phyloP scores from a whole-genome alignment of 2,888 invertebrate species.

The Ferdinandea cuprea region DNA sequence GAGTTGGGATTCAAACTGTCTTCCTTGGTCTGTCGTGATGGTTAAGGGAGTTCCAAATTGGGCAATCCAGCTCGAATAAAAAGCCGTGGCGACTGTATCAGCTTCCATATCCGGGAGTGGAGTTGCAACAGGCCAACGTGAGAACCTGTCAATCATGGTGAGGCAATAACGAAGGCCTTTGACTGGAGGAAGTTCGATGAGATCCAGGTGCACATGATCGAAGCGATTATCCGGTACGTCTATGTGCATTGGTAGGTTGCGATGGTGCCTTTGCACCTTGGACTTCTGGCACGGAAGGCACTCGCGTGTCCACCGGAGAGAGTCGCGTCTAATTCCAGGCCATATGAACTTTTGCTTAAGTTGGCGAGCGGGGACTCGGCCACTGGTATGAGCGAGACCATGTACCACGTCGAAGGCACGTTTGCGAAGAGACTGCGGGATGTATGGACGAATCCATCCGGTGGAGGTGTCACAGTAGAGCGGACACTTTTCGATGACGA shows the following conservation, averaged over 20 bases:
- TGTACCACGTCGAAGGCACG: too few relatives aligned
- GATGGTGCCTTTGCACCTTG: constrained; percentile 12
- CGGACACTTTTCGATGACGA: too few relatives aligned
- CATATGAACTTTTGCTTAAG: too few relatives aligned
- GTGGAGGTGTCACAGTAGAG: too few relatives aligned
- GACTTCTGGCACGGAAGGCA: constrained; percentile 11
- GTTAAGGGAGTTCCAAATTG: constrained; percentile 48
- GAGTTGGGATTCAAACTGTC: constrained; percentile 2
- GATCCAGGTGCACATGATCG: constrained; percentile 1
- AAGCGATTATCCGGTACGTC: constrained; percentile 2
- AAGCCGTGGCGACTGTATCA: constrained; percentile 41
- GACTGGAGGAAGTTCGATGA: neutral
- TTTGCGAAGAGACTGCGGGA: too few relatives aligned
- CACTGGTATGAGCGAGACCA: too few relatives aligned
- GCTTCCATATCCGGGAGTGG: constrained; percentile 52
- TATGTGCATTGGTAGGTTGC: neutral
- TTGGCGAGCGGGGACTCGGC: too few relatives aligned
- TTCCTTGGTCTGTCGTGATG: constrained; percentile 19
- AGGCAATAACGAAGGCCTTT: neutral
- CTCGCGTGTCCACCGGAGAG: too few relatives aligned
- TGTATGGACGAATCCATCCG: too few relatives aligned
- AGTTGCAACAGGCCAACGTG: constrained; percentile 39
- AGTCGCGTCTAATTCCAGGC: too few relatives aligned
- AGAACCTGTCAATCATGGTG: constrained; percentile 12
- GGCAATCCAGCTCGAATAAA: constrained; percentile 22